A percentile compares a stretch with the other conserved stretches of the same genome.
phyloP scores from a whole-genome alignment of 2,797 vertebrate genomes.

The Falco naumanni region DNA sequence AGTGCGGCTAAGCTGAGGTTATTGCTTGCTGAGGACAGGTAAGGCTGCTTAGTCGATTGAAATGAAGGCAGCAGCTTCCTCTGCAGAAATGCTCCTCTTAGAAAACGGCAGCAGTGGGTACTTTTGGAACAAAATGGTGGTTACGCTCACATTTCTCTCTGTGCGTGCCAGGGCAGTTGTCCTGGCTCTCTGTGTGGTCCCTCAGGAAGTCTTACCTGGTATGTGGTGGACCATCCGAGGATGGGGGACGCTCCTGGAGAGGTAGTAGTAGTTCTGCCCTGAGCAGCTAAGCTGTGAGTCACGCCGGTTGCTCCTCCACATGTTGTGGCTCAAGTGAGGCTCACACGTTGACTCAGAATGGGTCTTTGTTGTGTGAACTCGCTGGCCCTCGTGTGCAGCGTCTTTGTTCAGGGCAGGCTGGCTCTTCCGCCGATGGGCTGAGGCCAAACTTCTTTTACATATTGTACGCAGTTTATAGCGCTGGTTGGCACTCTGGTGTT shows the following conservation, averaged over 20 bases:
- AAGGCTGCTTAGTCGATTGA: too few relatives aligned
- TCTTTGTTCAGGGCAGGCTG: neutral
- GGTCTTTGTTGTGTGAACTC: neutral
- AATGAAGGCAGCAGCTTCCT: neutral
- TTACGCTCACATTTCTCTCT: neutral
- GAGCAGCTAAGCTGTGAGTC: neutral
- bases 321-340: neutral
- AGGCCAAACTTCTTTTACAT: neutral
- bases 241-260: conserved; percentile 67
- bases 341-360: neutral
- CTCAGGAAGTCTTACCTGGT: conserved; percentile 47
- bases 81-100: neutral
- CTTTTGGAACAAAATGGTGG: neutral
- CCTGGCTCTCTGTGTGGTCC: too few relatives aligned
- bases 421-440: neutral
- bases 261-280: neutral
- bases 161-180: neutral
- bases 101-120: neutral
- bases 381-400: neutral
- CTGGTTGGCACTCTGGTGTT: neutral
- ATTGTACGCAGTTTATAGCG: neutral
- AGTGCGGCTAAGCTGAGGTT: too few relatives aligned
- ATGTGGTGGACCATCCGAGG: conserved; percentile 69
- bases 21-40: too few relatives aligned
- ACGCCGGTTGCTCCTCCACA: rapidly evolving